Percentiles rank a stretch among this genome's conserved stretches.
Evolutionary conservation across 1,140 invertebrate species (phyloP).

Genomic region (Drosophila arizonae): DNA sequence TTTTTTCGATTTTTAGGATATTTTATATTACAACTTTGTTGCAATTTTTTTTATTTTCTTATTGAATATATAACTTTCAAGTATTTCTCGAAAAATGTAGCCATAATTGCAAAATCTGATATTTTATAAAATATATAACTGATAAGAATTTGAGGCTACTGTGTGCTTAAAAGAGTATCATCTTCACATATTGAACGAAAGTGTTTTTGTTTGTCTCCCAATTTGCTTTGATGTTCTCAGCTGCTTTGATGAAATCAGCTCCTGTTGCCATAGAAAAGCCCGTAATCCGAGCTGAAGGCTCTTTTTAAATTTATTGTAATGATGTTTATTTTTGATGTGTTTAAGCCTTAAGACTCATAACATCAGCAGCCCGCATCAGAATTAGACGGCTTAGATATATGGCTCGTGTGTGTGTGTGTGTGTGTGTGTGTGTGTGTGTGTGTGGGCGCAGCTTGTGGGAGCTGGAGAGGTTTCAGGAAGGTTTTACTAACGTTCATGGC

Average conservation of each 20-base stretch:
- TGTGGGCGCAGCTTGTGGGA: too few relatives aligned
- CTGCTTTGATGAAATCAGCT: conserved; percentile 62
- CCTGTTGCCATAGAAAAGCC: conserved; percentile 5
- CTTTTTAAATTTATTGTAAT: conserved; percentile 74
- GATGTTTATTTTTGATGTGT: conserved; percentile 50
- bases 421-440: too few relatives aligned
- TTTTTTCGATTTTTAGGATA: too few relatives aligned
- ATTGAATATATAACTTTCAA: neutral
- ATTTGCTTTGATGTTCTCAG: conserved; percentile 63
- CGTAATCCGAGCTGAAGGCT: conserved; percentile 41
- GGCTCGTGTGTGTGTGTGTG: too few relatives aligned
- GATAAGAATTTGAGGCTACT: too few relatives aligned
- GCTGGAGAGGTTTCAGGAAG: neutral
- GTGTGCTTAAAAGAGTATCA: neutral
- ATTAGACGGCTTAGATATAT: conserved; percentile 12
- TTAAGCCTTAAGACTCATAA: conserved; percentile 5
- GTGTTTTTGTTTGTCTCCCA: too few relatives aligned
- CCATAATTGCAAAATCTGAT: too few relatives aligned
- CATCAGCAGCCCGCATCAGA: conserved; percentile 1
- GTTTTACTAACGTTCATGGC: conserved; percentile 41
- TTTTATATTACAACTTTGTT: too few relatives aligned
- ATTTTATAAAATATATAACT: too few relatives aligned
- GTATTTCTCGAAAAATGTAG: too few relatives aligned
- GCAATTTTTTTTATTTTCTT: neutral
- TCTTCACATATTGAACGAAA: neutral